phyloP scores from a whole-genome alignment of 1,140 invertebrate species.

The Cecropterus lyciades region DNA sequence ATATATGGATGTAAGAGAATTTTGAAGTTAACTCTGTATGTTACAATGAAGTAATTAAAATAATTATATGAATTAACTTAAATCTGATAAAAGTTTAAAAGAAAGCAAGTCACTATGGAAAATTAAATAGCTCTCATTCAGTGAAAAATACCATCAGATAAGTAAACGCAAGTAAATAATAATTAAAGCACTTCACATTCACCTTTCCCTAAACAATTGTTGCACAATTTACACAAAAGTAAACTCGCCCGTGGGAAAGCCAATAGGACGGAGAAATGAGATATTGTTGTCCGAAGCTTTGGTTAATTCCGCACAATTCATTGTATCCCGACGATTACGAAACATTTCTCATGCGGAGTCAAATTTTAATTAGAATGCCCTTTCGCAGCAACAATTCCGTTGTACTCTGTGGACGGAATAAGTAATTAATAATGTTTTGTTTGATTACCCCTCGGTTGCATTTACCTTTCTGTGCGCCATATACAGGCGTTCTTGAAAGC shows the following conservation, averaged over 20 bases:
- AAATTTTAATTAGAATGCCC: constrained; percentile 51
- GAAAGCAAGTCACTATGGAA: not conserved
- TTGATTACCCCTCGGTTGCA: not conserved
- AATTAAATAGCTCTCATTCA: not conserved
- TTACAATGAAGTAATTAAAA: constrained; percentile 1
- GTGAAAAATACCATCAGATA: constrained; percentile 25
- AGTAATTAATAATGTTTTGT: constrained; percentile 21
- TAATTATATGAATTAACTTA: constrained; percentile 1
- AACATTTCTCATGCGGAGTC: constrained; percentile 42
- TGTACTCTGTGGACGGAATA: not conserved
- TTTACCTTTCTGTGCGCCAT: not conserved
- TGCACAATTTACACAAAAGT: constrained; percentile 38
- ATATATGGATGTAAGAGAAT: too few species aligned
- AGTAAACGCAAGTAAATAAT: constrained; percentile 13
- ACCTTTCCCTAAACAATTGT: constrained; percentile 49
- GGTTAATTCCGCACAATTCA: constrained; percentile 30
- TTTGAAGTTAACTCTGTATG: not conserved
- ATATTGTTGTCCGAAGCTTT: constrained; percentile 40
- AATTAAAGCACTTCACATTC: constrained; percentile 36
- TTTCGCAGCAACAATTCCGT: constrained; percentile 40
- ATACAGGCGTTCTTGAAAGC: not conserved
- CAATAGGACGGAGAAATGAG: constrained; percentile 41
- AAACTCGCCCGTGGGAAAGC: constrained; percentile 41
- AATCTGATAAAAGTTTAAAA: constrained; percentile 1
- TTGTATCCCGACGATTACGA: constrained; percentile 35